These are phyloP conservation scores for human (Homo sapiens) DNA, from an alignment of 2,113 vertebrate genomes.

Conservation along the genomic window DNA sequence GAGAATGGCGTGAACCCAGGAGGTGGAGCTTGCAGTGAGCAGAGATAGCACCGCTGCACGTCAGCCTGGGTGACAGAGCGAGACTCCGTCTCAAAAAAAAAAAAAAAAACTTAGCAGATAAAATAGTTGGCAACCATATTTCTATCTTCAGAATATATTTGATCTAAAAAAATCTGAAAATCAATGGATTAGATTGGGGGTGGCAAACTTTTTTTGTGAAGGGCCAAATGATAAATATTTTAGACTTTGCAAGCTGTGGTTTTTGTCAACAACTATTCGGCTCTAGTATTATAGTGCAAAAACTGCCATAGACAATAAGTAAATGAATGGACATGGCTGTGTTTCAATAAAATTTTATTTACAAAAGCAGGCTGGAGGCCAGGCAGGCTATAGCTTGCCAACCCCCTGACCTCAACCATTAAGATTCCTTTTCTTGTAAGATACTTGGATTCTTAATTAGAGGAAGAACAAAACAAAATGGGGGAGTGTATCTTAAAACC, in stretches of 20 bases:
- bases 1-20: no score
- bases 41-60: no score
- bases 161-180: not conserved
- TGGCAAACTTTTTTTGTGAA: not conserved
- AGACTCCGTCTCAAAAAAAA: no score
- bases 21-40: no score
- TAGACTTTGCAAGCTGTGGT: not conserved
- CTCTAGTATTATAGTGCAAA: not conserved
- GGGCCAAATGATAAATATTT: conserved; percentile 2
- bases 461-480: conserved; percentile 2
- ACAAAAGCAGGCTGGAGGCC: not conserved
- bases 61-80: no score
- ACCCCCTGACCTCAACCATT: not conserved
- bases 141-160: conserved; percentile 47
- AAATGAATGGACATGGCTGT: not conserved
- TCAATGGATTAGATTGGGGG: not conserved
- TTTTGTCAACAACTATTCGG: not conserved
- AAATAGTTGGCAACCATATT: not conserved
- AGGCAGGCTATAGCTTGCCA: not conserved
- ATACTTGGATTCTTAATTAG: conserved; percentile 41
- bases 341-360: not conserved
- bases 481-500: not conserved
- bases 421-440: conserved; percentile 19
- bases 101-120: not conserved
- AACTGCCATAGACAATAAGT: not conserved